A percentile compares a stretch with the other conserved stretches of the same genome.
These are phyloP conservation scores for Arvicanthis niloticus DNA, from an alignment of 2,113 vertebrate species.

Conservation along the genomic window DNA sequence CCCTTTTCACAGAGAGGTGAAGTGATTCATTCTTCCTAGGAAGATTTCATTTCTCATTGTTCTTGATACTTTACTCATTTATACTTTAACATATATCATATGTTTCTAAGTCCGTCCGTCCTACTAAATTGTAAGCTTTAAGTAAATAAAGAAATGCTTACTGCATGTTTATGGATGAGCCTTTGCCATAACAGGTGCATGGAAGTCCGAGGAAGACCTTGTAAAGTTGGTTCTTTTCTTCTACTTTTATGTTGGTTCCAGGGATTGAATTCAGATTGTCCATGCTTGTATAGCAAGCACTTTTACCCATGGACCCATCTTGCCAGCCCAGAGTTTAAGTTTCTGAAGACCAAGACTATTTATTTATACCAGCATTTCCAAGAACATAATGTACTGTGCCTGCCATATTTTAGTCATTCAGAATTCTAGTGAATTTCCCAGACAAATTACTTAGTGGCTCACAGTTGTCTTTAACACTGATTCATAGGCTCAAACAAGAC, in stretches of 20 bases:
- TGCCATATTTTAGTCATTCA: not conserved
- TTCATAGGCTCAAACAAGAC: not conserved
- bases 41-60: slow-evolving; percentile 34
- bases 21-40: slow-evolving; percentile 41
- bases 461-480: not conserved
- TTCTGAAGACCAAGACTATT: not conserved
- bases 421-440: slow-evolving; percentile 19
- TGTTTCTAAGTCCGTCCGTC: slow-evolving; percentile 42
- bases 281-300: not conserved
- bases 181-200: too few species aligned
- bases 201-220: not conserved
- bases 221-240: not conserved
- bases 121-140: not conserved
- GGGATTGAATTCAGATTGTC: not conserved
- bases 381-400: not conserved
- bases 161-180: not conserved
- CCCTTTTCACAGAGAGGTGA: not conserved
- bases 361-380: not conserved
- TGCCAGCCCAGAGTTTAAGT: not conserved
- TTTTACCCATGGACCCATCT: not conserved
- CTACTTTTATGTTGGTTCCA: not conserved
- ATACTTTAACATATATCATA: not conserved
- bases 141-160: not conserved
- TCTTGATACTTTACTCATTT: slow-evolving; percentile 27
- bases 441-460: not conserved